These are phyloP conservation scores for Tyria jacobaeae DNA, from an alignment of 2,888 invertebrate genomes.

Conservation along the genomic window DNA sequence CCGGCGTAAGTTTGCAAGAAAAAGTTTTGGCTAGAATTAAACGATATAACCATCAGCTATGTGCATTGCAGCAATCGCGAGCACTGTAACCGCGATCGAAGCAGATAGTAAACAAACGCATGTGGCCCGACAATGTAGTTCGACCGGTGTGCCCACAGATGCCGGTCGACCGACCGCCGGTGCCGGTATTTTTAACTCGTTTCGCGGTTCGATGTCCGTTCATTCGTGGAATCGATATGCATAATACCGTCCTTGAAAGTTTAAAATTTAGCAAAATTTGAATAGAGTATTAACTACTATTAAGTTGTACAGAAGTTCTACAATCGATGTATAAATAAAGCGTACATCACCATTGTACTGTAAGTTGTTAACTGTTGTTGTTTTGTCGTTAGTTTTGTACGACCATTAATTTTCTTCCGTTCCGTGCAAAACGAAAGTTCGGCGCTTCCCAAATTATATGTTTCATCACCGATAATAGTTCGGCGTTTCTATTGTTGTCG, in stretches of 20 bases:
- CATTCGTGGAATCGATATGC: conserved; percentile 83
- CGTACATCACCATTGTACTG: conserved; percentile 58
- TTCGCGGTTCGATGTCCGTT: conserved; percentile 85
- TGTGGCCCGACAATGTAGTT: conserved; percentile 79
- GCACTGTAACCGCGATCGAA: conserved; percentile 63
- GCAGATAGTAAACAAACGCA: conserved; percentile 85
- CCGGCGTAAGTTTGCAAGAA: conserved; percentile 79
- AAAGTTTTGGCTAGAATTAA: conserved; percentile 58
- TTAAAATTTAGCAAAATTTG: conserved; percentile 68
- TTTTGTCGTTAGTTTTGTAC: conserved; percentile 56
- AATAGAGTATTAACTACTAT: conserved; percentile 64
- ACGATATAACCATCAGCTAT: conserved; percentile 49
- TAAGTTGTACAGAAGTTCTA: conserved; percentile 55
- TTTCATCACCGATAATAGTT: conserved; percentile 58
- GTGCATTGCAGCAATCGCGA: conserved; percentile 53
- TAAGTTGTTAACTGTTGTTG: conserved; percentile 75
- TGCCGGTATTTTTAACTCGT: conserved; percentile 85
- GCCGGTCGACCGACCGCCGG: conserved; percentile 78
- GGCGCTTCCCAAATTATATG: conserved; percentile 67
- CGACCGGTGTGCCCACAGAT: conserved; percentile 83
- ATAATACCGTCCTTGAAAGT: conserved; percentile 80
- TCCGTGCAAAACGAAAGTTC: conserved; percentile 55
- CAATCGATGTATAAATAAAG: conserved; percentile 57
- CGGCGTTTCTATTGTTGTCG: conserved; percentile 52
- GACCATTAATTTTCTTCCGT: conserved; percentile 55